A percentile compares a stretch with the other conserved stretches of the same genome.
phyloP scores from a whole-genome alignment of 1,140 invertebrate genomes.

The Hyphantria cunea region DNA sequence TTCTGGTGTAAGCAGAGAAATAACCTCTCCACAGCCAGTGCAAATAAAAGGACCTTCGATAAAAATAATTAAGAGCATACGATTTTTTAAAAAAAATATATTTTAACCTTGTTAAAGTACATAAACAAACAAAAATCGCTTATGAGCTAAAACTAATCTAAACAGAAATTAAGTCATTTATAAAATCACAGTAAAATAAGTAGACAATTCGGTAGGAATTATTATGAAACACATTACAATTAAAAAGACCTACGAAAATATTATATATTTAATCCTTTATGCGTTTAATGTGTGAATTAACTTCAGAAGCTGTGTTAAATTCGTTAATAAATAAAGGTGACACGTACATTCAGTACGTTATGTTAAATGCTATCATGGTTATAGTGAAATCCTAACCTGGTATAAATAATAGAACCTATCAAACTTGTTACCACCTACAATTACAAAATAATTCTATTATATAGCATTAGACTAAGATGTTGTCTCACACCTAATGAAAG shows the following conservation, averaged over 20 bases:
- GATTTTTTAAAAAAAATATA: constrained; percentile 14
- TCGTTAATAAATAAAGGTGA: constrained; percentile 17
- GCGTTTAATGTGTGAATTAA: neutral
- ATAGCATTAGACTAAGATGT: constrained; percentile 14
- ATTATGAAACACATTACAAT: neutral
- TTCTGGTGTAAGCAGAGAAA: no score
- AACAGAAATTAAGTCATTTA: constrained; percentile 43
- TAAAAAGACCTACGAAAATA: constrained; percentile 18
- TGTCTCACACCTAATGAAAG: constrained; percentile 2
- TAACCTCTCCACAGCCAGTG: no score
- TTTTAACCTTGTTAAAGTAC: constrained; percentile 27
- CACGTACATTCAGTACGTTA: constrained; percentile 20
- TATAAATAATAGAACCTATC: constrained; percentile 30
- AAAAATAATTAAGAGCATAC: no score
- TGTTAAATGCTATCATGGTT: constrained; percentile 11
- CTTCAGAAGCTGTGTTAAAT: constrained; percentile 9
- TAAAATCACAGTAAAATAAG: constrained; percentile 60
- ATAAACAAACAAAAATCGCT: constrained; percentile 38
- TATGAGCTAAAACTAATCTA: constrained; percentile 42
- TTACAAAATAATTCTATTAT: constrained; percentile 9
- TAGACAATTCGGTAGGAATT: constrained; percentile 22
- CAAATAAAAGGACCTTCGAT: no score
- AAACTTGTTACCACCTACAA: constrained; percentile 23
- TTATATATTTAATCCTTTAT: neutral
- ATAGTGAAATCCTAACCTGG: constrained; percentile 9